Evolutionary conservation across 2,113 vertebrate species (phyloP).

Genomic region (Galbula dea): DNA sequence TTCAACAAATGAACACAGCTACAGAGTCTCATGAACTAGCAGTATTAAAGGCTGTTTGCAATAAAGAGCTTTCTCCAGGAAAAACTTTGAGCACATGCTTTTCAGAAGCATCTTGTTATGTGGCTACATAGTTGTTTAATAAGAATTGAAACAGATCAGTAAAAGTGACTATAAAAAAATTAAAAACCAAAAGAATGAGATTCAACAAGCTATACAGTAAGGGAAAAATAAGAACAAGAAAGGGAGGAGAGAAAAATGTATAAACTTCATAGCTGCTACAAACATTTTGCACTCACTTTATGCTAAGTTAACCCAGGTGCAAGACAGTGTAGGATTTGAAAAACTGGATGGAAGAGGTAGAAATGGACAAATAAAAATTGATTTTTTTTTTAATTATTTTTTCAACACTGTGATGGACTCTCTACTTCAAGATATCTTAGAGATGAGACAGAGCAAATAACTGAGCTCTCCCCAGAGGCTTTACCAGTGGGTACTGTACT

Average conservation of each 20-base stretch:
- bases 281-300: background rate
- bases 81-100: background rate
- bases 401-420: background rate
- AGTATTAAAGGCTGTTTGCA: background rate
- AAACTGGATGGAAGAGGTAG: background rate
- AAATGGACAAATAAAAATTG: background rate
- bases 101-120: background rate
- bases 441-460: background rate
- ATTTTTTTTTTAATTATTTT: background rate
- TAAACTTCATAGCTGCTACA: background rate
- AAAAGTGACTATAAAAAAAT: background rate
- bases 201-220: background rate
- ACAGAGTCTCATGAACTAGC: background rate
- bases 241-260: background rate
- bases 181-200: too few species aligned
- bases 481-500: background rate
- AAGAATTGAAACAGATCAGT: background rate
- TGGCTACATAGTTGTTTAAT: background rate
- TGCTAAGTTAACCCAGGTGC: background rate
- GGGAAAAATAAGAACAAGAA: background rate
- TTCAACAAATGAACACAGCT: background rate
- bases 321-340: background rate
- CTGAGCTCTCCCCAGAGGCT: background rate
- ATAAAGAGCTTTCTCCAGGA: background rate
- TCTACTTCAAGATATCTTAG: background rate